phyloP scores from a whole-genome alignment of 2,888 invertebrate species.

The Hymenopus coronatus region DNA sequence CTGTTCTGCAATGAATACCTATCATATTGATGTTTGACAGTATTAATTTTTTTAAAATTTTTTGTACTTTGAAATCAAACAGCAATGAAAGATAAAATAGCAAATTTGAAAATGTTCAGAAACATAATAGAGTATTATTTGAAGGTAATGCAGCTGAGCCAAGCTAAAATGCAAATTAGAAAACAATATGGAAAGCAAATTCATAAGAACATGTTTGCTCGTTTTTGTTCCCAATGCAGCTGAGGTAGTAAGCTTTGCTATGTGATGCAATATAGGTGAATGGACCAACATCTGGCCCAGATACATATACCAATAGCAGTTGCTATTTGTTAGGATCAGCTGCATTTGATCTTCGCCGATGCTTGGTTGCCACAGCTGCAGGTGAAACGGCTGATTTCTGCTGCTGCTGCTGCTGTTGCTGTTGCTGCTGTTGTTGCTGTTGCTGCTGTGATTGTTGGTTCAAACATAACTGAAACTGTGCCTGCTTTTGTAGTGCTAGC shows the following conservation, averaged over 20 bases:
- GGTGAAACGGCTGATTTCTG: constrained; percentile 35
- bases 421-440: constrained; percentile 34
- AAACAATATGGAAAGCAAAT: background rate
- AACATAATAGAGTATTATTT: no score
- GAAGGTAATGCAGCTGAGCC: background rate
- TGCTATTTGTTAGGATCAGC: constrained; percentile 45
- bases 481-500: constrained; percentile 34
- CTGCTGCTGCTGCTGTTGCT: constrained; percentile 44
- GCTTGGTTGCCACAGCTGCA: constrained; percentile 42
- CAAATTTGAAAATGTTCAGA: no score
- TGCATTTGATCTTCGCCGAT: constrained; percentile 45
- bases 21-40: no score
- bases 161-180: background rate
- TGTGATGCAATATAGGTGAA: background rate
- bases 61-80: no score
- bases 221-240: background rate
- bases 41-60: no score
- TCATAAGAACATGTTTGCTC: background rate
- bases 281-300: background rate
- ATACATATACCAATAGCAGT: constrained; percentile 1
- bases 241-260: constrained; percentile 1
- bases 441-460: constrained; percentile 46
- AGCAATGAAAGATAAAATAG: no score
- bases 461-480: constrained; percentile 30
- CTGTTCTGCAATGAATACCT: no score